Conservation (phyloP, 2,888 invertebrate species). For the Netelia fuscicornis region DNA sequence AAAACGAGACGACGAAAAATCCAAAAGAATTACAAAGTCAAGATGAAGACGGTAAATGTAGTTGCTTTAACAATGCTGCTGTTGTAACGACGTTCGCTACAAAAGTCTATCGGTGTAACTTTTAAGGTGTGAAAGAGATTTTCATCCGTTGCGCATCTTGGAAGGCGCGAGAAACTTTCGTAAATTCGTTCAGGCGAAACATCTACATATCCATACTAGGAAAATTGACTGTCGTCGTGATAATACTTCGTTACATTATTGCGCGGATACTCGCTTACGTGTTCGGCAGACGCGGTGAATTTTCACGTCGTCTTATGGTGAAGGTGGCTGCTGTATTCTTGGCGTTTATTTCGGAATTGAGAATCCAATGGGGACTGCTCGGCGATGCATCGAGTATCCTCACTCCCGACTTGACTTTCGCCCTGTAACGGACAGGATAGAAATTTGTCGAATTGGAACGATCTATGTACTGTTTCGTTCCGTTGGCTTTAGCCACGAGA, state of each 20-base stretch:
- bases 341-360: constrained; percentile 94
- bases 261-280: constrained; percentile 75
- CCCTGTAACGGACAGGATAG: constrained; percentile 86
- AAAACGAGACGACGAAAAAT: background rate
- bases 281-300: constrained; percentile 77
- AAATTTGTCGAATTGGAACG: constrained; percentile 16
- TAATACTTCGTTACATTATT: constrained; percentile 28
- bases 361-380: constrained; percentile 93
- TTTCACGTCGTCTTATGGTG: constrained; percentile 91
- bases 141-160: no score
- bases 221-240: background rate
- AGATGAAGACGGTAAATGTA: constrained; percentile 29
- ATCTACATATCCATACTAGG: constrained; percentile 12
- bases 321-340: constrained; percentile 96
- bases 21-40: constrained; percentile 28
- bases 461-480: no score
- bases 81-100: background rate
- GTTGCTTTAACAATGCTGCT: constrained; percentile 17
- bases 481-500: background rate
- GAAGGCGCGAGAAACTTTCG: constrained; percentile 1
- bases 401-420: constrained; percentile 95
- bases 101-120: background rate
- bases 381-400: constrained; percentile 93
- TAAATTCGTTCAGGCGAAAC: constrained; percentile 22
- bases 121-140: constrained; percentile 9